Conservation (phyloP, 2,113 vertebrate genomes). For the Diadophis punctatus region DNA sequence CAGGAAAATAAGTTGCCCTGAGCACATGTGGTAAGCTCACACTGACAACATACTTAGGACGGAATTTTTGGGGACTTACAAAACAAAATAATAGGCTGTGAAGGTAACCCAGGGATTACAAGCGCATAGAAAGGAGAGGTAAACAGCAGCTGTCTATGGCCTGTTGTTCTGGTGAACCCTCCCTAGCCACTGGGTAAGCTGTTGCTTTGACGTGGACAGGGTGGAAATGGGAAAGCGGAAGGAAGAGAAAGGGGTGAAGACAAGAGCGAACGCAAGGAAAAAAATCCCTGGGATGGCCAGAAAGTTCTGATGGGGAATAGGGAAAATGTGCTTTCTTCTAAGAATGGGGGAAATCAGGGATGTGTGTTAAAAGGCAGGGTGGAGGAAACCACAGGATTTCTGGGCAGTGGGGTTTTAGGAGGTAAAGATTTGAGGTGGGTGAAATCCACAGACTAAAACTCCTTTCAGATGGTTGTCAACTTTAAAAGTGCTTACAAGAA, state of each 20-base stretch:
- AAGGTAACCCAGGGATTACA: neutral
- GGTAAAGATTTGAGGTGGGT: neutral
- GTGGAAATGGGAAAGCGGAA: neutral
- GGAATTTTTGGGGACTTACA: neutral
- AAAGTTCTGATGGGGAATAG: neutral
- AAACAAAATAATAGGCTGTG: neutral
- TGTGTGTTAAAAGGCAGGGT: neutral
- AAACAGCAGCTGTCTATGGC: neutral
- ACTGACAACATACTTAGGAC: neutral
- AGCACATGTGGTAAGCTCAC: neutral
- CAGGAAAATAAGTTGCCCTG: neutral
- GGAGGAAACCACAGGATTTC: neutral
- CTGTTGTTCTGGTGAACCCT: constrained; percentile 4
- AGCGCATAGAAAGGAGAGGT: neutral
- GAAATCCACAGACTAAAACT: neutral
- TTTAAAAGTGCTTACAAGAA: neutral
- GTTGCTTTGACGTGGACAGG: neutral
- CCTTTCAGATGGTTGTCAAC: neutral
- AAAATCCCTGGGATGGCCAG: neutral
- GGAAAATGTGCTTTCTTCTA: no score
- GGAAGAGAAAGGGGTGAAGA: neutral
- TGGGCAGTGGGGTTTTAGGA: neutral
- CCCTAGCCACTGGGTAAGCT: constrained; percentile 5
- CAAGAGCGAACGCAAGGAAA: neutral
- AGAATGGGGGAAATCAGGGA: neutral